Conservation (phyloP, 2,797 vertebrate species). For the Liasis olivaceus region DNA sequence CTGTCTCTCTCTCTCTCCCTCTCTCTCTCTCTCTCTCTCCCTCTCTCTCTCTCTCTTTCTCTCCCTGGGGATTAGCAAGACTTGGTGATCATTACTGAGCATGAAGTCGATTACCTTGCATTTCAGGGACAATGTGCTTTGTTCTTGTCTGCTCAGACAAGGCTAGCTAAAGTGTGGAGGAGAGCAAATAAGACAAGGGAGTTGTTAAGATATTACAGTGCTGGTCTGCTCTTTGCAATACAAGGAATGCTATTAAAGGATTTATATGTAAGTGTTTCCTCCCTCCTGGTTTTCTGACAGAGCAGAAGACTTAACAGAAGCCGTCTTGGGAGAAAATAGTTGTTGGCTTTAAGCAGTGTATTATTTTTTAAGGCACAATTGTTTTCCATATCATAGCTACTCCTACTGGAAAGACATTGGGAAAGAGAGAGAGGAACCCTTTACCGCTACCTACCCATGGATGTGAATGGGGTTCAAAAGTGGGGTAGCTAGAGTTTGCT, state of each 20-base stretch:
- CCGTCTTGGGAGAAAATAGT: background rate
- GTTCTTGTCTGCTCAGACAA: constrained; percentile 9
- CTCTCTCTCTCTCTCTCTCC: background rate
- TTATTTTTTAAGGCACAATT: background rate
- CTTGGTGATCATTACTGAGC: constrained; percentile 48
- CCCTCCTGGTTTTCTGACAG: background rate
- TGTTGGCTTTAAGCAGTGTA: background rate
- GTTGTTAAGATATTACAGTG: background rate
- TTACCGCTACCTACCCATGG: background rate
- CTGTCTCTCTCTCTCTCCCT: background rate
- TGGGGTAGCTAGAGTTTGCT: background rate
- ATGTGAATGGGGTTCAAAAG: background rate
- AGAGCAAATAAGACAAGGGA: constrained; percentile 19
- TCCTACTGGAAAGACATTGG: background rate
- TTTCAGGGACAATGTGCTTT: constrained; percentile 50
- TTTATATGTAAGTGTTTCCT: constrained; percentile 18
- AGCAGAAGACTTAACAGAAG: constrained; percentile 23
- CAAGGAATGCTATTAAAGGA: constrained; percentile 10
- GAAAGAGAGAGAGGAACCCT: no score
- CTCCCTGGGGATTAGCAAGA: constrained; percentile 42
- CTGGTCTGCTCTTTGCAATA: background rate
- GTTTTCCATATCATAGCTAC: background rate
- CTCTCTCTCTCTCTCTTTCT: background rate
- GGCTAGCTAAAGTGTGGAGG: constrained; percentile 33
- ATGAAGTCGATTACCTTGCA: constrained; percentile 46